phyloP scores from a whole-genome alignment of 92 coral and sea anemone species.

The Anthopleura xanthogrammica region DNA sequence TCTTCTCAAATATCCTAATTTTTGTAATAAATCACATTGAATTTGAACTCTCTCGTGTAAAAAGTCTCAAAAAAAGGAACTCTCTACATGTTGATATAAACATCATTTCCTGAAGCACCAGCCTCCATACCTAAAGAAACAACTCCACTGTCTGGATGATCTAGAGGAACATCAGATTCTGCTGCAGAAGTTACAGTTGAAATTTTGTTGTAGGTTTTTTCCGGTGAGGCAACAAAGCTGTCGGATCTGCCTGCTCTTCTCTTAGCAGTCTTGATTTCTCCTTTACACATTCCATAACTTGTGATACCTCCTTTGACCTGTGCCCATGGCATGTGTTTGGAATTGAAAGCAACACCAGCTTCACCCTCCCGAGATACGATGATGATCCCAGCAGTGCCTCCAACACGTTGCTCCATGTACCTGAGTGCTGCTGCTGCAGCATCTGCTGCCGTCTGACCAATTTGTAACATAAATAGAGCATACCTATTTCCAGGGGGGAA shows the following conservation, averaged over 20 bases:
- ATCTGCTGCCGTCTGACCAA: slow-evolving; percentile 49
- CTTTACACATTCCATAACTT: slow-evolving; percentile 36
- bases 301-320: slow-evolving; percentile 41
- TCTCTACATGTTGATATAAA: slow-evolving; percentile 28
- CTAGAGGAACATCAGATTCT: slow-evolving; percentile 15
- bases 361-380: slow-evolving; percentile 39
- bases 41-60: not conserved
- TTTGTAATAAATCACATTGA: not conserved
- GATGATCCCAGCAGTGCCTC: slow-evolving; percentile 43
- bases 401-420: slow-evolving; percentile 49
- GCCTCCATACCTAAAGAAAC: slow-evolving; percentile 42
- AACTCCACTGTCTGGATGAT: slow-evolving; percentile 1
- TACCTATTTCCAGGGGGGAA: slow-evolving; percentile 11
- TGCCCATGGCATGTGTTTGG: slow-evolving; percentile 49
- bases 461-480: slow-evolving; percentile 48
- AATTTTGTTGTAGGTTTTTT: slow-evolving; percentile 14
- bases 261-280: slow-evolving; percentile 37
- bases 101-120: slow-evolving; percentile 17
- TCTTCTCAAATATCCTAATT: not conserved
- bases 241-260: slow-evolving; percentile 10
- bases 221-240: slow-evolving; percentile 17
- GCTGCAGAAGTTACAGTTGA: slow-evolving; percentile 14
- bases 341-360: slow-evolving; percentile 40
- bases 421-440: slow-evolving; percentile 46
- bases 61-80: not conserved